Evolutionary conservation across 2,113 vertebrate species (phyloP).

Genomic region (Amblyopsis rosae): DNA sequence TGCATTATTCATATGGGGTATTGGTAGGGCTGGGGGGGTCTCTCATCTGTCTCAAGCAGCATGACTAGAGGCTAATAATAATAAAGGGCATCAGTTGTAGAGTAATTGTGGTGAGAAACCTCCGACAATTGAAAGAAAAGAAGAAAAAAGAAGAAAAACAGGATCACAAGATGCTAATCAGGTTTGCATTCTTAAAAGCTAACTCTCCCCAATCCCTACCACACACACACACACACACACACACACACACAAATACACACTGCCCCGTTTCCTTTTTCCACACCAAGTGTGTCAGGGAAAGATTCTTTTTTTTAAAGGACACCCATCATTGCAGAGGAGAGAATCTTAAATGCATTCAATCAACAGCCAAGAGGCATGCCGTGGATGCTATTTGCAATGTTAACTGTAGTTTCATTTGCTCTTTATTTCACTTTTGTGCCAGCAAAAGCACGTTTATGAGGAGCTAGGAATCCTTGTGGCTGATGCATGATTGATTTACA

Average conservation of each 20-base stretch:
- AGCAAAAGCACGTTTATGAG: constrained; percentile 36
- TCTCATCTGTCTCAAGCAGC: constrained; percentile 36
- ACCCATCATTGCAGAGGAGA: constrained; percentile 44
- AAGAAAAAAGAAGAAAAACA: constrained; percentile 8
- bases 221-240: neutral
- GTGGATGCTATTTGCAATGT: constrained; percentile 55
- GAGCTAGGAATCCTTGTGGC: constrained; percentile 28
- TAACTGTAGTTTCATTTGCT: constrained; percentile 23
- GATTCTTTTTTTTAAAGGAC: constrained; percentile 39
- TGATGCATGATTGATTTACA: constrained; percentile 61
- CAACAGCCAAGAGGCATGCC: constrained; percentile 55
- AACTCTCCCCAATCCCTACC: neutral
- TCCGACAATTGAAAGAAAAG: constrained; percentile 13
- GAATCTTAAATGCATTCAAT: constrained; percentile 72
- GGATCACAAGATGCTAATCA: too few relatives aligned
- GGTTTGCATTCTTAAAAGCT: neutral
- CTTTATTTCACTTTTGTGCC: constrained; percentile 11
- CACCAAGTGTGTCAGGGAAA: constrained; percentile 25
- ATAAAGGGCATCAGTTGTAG: neutral
- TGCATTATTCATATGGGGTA: constrained; percentile 67
- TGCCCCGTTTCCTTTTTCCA: neutral
- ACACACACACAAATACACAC: constrained; percentile 6
- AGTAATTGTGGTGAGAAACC: constrained; percentile 5
- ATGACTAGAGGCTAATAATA: constrained; percentile 26
- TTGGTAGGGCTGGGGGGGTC: constrained; percentile 27